These are phyloP conservation scores for Callinectes sapidus DNA, from an alignment of 2,888 invertebrate genomes.

Conservation along the genomic window DNA sequence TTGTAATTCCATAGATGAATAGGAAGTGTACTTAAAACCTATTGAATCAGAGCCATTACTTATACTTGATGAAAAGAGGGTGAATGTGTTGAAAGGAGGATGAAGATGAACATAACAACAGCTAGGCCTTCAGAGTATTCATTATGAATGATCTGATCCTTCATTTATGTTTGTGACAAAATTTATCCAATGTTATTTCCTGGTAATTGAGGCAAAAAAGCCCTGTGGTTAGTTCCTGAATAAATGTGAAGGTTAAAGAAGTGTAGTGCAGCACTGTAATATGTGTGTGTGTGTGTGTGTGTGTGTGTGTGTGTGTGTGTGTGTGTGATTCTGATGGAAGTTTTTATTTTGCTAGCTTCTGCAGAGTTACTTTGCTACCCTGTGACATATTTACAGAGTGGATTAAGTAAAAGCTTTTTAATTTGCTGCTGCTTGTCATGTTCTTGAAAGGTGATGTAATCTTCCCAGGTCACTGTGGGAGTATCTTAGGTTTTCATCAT, in stretches of 20 bases:
- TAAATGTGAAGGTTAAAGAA: not conserved
- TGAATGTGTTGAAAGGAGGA: not conserved
- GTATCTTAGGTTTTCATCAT: not conserved
- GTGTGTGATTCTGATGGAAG: not conserved
- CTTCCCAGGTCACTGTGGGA: constrained; percentile 2
- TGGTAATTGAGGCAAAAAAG: not conserved
- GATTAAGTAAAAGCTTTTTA: constrained; percentile 36
- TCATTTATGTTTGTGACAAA: not conserved
- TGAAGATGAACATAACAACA: not conserved
- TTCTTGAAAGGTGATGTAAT: constrained; percentile 24
- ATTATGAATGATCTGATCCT: not conserved
- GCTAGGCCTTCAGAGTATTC: not conserved
- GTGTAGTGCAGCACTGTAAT: not conserved
- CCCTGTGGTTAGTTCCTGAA: not conserved
- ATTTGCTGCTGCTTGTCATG: not conserved
- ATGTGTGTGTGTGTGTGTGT: not conserved
- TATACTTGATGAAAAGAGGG: not conserved
- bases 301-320: not conserved
- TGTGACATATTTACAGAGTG: constrained; percentile 51
- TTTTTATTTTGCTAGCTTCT: not conserved
- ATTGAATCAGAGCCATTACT: not conserved
- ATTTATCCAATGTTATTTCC: not conserved
- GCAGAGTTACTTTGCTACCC: constrained; percentile 42
- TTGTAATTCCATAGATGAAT: not conserved
- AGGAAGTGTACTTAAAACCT: not conserved